Conservation (phyloP, 2,797 vertebrate species). For the Macropus fuliginosus region DNA sequence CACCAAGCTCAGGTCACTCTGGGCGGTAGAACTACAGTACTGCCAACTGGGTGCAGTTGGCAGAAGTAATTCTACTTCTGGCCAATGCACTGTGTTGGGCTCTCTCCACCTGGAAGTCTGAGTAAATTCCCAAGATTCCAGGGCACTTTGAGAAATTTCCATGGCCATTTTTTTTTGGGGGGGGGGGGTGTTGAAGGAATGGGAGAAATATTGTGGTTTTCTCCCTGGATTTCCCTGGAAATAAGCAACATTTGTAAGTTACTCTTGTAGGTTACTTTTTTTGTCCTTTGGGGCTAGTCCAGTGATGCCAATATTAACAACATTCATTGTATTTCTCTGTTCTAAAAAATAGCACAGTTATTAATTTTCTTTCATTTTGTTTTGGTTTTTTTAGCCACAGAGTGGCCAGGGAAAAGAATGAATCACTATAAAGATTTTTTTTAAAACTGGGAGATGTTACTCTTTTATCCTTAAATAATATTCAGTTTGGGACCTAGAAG, state of each 20-base stretch:
- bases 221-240: background rate
- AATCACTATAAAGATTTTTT: background rate
- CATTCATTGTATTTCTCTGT: background rate
- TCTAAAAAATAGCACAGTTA: background rate
- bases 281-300: background rate
- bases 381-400: background rate
- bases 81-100: background rate
- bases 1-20: background rate
- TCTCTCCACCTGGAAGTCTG: background rate
- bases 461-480: background rate
- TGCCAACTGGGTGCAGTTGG: background rate
- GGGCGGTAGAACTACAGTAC: background rate
- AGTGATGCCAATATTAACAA: background rate
- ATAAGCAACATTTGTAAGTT: background rate
- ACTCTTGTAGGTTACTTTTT: background rate
- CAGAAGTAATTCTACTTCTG: background rate
- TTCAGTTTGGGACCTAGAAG: background rate
- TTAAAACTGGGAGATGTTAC: background rate
- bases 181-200: background rate
- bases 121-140: background rate
- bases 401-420: background rate
- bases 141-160: background rate
- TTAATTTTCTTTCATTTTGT: background rate
- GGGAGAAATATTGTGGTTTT: background rate
- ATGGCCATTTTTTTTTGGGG: background rate